A percentile compares a stretch with the other conserved stretches of the same genome.
Conservation (phyloP, 1,140 invertebrate species). For the Aethina tumida region DNA sequence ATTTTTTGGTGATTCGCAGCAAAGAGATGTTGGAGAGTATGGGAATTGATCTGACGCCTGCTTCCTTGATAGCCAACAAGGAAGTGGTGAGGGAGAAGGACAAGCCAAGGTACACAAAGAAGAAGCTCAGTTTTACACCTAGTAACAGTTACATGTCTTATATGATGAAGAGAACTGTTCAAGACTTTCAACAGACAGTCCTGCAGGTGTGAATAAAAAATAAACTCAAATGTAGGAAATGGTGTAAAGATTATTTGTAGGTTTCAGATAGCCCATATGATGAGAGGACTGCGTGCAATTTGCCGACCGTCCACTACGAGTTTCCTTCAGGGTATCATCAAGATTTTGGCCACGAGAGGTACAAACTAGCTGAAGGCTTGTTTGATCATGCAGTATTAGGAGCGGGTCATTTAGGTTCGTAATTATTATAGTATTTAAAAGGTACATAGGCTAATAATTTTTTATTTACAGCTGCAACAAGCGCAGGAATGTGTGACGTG, state of each 20-base stretch:
- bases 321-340: slow-evolving; percentile 91
- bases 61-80: slow-evolving; percentile 67
- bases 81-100: slow-evolving; percentile 80
- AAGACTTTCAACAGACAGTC: slow-evolving; percentile 75
- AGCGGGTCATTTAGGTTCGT: slow-evolving; percentile 53
- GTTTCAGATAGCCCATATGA: slow-evolving; percentile 80
- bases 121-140: slow-evolving; percentile 71
- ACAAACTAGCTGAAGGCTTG: slow-evolving; percentile 80
- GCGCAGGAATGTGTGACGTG: slow-evolving; percentile 89
- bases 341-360: slow-evolving; percentile 81
- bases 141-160: slow-evolving; percentile 82
- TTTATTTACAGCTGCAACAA: slow-evolving; percentile 68
- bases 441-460: slow-evolving; percentile 25
- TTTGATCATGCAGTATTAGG: slow-evolving; percentile 80
- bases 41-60: slow-evolving; percentile 78
- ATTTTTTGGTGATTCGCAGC: slow-evolving; percentile 44
- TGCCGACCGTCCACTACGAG: slow-evolving; percentile 83
- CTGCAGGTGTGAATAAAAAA: slow-evolving; percentile 44
- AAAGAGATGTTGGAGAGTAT: slow-evolving; percentile 66
- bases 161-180: slow-evolving; percentile 70
- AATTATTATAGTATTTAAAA: not conserved
- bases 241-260: slow-evolving; percentile 26
- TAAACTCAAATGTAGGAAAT: not conserved
- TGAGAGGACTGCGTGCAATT: slow-evolving; percentile 65
- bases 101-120: slow-evolving; percentile 66